Base-by-base conservation (phyloP, 2,888 invertebrate species). In the Lithophane leautieri region DNA sequence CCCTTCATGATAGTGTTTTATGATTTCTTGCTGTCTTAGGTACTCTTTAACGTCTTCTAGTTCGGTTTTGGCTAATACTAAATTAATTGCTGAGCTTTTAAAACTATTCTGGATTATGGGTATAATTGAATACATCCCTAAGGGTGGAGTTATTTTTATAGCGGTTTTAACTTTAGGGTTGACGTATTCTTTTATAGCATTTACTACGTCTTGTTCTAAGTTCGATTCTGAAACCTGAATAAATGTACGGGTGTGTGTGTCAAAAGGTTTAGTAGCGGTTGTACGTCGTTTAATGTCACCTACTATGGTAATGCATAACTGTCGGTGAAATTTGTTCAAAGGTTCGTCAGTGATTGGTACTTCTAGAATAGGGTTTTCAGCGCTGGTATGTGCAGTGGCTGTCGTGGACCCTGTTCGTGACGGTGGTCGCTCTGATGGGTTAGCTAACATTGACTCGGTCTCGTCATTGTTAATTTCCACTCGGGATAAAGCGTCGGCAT, bases 51-150 rank as follows among this genome's bases (percentile, higher is more conserved):
- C 65, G 11, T 72, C 28, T 56, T 65, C 71, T 12, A 66, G 8
- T 66, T 72, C 58, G 1, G 9, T 25, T 65, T 72, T 68, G 1
- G 25, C 14, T 7, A 42, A 19, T 1, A 56, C 54, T 28, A 68
- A 19, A 6, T 86, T 81, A 72, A 83, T 80, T 0, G 80, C 34
- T 28, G 28, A 28, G 28, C 28, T 28, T 28, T 28, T 28, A 3
- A 28, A 28, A 28, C 28, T 28, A 28, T 28, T 28, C 28, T 28
- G 28, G 28, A 28, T 28, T 28, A 28, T 28, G 28, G 28, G 82
- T 2, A 81, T 72, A 3, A 85, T 81, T 60, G 19, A 14, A 25
- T 76, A 19, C 28, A 28, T 28, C 28, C 28, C 28, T 28, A 28
- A 28, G 28, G 28, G 28, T 28, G 28, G 28, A 28, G 54, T 67